Percentiles rank a stretch among this genome's conserved stretches.
These are phyloP conservation scores for Bos javanicus DNA, from an alignment of 2,113 vertebrate genomes.

Conservation along the genomic window DNA sequence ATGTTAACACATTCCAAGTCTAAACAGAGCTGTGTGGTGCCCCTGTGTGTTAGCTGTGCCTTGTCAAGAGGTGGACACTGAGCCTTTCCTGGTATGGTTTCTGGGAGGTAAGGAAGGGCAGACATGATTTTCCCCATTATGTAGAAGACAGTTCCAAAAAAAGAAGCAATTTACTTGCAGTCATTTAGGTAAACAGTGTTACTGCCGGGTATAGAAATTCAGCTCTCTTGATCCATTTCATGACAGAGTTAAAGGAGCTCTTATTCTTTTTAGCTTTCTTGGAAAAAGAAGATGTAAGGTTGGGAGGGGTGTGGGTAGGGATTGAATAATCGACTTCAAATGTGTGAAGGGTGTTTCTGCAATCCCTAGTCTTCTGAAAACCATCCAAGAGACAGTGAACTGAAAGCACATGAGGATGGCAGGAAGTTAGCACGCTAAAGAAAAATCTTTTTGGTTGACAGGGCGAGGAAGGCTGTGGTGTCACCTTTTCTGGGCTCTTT, in stretches of 20 bases:
- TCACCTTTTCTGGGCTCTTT: neutral
- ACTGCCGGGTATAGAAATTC: neutral
- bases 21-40: neutral
- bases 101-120: neutral
- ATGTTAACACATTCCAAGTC: neutral
- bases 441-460: neutral
- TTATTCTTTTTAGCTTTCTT: neutral
- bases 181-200: neutral
- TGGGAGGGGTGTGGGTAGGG: neutral
- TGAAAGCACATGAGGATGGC: neutral
- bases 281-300: neutral
- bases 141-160: neutral
- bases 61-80: neutral
- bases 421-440: neutral
- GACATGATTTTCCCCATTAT: neutral
- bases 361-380: neutral
- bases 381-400: neutral
- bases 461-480: neutral
- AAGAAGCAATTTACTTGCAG: neutral
- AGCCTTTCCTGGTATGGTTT: neutral
- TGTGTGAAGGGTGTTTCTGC: neutral
- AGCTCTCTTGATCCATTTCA: neutral
- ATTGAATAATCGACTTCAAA: neutral
- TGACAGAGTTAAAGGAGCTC: neutral
- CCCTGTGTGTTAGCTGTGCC: neutral